phyloP scores from a whole-genome alignment of 1,140 invertebrate genomes.

The Diploscapter pachys region DNA sequence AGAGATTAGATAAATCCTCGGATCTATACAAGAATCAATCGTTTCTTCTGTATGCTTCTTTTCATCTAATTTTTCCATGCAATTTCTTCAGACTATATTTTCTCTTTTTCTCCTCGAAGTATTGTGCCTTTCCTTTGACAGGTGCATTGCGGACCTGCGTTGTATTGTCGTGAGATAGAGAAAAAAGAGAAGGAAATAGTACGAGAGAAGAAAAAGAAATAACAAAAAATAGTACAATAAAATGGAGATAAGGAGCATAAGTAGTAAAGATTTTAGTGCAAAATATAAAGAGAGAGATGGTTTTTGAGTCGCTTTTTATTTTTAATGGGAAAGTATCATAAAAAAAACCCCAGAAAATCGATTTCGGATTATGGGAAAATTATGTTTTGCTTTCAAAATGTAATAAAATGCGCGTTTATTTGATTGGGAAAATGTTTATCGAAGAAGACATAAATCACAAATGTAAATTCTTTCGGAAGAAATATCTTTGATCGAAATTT shows the following conservation, averaged over 20 bases:
- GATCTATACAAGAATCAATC: no score
- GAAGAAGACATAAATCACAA: background rate
- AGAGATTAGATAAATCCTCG: no score
- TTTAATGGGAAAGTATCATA: background rate
- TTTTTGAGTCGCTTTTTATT: background rate
- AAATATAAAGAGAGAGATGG: background rate
- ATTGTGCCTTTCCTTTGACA: no score
- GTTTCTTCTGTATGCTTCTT: no score
- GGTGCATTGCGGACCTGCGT: no score
- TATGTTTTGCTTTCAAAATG: background rate
- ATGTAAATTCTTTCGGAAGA: background rate
- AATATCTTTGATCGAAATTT: background rate
- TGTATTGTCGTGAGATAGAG: no score
- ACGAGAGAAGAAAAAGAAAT: background rate
- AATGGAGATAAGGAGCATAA: background rate
- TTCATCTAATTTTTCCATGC: no score
- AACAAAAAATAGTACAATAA: background rate
- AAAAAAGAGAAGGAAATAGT: slow-evolving; percentile 7
- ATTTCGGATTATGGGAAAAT: background rate
- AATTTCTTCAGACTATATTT: no score
- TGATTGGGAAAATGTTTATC: no score
- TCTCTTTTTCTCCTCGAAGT: no score
- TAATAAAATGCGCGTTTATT: no score
- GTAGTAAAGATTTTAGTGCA: background rate
- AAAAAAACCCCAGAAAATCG: background rate